phyloP scores from a whole-genome alignment of 1,140 invertebrate genomes.

The Capitella teleta region DNA sequence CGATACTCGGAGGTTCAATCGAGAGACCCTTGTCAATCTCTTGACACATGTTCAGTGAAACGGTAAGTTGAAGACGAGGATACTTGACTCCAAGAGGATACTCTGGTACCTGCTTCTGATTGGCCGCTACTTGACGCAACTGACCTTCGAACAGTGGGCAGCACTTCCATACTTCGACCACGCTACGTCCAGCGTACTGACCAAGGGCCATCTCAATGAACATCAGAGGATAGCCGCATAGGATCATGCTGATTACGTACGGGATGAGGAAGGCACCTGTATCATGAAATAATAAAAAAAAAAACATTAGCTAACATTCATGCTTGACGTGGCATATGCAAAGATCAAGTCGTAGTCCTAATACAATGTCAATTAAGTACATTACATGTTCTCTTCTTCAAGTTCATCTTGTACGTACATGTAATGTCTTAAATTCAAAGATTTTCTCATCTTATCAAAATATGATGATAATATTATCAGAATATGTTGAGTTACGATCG shows the following conservation, averaged over 20 bases:
- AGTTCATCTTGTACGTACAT: too few species aligned
- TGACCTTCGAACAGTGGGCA: conserved; percentile 67
- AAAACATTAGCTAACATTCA: too few species aligned
- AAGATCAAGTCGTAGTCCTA: too few species aligned
- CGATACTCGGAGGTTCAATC: too few species aligned
- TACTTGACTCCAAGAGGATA: neutral
- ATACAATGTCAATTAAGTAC: too few species aligned
- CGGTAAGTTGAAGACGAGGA: neutral
- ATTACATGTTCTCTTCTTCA: too few species aligned
- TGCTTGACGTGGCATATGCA: too few species aligned
- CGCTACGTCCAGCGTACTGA: conserved; percentile 64
- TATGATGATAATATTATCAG: too few species aligned
- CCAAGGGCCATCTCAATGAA: conserved; percentile 66
- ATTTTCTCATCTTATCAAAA: too few species aligned
- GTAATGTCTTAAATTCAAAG: too few species aligned
- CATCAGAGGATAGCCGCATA: conserved; percentile 59
- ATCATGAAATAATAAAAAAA: too few species aligned
- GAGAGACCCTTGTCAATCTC: neutral
- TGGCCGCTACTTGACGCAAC: neutral
- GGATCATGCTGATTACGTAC: conserved; percentile 50
- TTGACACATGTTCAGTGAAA: neutral
- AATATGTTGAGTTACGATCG: too few species aligned
- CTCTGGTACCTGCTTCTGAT: neutral
- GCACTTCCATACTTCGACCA: conserved; percentile 52
- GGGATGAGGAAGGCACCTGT: conserved; percentile 59